Conservation (phyloP, 2,797 vertebrate genomes). For the Acanthurus lineatus region DNA sequence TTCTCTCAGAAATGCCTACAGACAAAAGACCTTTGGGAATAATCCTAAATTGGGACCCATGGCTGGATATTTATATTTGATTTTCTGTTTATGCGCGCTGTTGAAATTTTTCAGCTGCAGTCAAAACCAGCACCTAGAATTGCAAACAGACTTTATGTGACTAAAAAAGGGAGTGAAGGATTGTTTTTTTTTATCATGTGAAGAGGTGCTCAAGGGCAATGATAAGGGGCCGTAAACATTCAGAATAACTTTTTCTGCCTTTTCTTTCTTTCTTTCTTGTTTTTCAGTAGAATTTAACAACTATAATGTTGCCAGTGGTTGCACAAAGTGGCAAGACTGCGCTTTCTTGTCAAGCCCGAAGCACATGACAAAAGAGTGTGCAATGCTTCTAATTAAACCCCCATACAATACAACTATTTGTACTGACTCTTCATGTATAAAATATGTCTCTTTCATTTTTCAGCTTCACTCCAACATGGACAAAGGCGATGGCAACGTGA, state of each 20-base stretch:
- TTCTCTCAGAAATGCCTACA: not conserved
- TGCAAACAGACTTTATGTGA: not conserved
- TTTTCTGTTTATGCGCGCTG: not conserved
- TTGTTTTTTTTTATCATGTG: constrained; percentile 1
- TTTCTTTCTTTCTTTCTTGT: not conserved
- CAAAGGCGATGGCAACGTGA: constrained; percentile 94
- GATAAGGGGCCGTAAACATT: not conserved
- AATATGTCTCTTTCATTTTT: constrained; percentile 49
- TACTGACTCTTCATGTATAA: not conserved
- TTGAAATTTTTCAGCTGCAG: not conserved
- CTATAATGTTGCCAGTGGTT: constrained; percentile 11
- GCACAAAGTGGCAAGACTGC: not conserved
- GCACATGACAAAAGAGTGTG: not conserved
- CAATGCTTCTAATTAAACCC: not conserved
- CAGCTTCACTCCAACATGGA: constrained; percentile 98
- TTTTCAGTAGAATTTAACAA: not conserved
- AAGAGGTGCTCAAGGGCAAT: constrained; percentile 21
- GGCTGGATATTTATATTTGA: not conserved
- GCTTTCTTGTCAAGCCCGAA: constrained; percentile 6
- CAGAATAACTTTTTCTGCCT: not conserved
- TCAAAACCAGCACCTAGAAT: not conserved
- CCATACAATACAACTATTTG: not conserved
- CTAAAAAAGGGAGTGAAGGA: not conserved
- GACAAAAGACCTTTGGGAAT: not conserved
- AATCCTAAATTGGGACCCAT: not conserved